A percentile compares a stretch with the other conserved stretches of the same genome.
phyloP scores from a whole-genome alignment of 2,113 vertebrate genomes.

The Capricornis sumatraensis region DNA sequence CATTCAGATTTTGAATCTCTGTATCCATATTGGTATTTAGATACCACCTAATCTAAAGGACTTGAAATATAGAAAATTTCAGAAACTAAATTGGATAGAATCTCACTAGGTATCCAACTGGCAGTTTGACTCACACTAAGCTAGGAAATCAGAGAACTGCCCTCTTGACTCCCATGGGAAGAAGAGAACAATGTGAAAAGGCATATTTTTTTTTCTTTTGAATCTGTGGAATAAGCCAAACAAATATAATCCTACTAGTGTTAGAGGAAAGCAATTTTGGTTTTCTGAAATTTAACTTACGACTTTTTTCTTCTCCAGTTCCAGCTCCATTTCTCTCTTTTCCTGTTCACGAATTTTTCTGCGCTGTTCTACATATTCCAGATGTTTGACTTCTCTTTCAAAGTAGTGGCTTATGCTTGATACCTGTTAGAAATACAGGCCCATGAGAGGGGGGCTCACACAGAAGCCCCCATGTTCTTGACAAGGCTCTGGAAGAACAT shows the following conservation, averaged over 20 bases:
- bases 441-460: background rate
- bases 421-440: slow-evolving; percentile 75
- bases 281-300: slow-evolving; percentile 76
- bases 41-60: background rate
- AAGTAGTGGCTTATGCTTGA: slow-evolving; percentile 82
- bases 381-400: slow-evolving; percentile 84
- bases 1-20: background rate
- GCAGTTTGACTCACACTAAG: background rate
- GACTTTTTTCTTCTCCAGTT: slow-evolving; percentile 73
- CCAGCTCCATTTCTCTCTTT: slow-evolving; percentile 69
- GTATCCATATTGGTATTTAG: background rate
- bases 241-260: background rate
- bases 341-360: slow-evolving; percentile 71
- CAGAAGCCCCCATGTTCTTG: background rate
- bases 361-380: slow-evolving; percentile 81
- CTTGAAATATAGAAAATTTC: background rate
- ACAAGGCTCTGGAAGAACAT: background rate
- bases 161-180: background rate
- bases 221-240: background rate
- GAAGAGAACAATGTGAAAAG: background rate
- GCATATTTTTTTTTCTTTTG: background rate
- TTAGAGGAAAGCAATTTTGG: background rate
- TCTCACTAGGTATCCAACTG: background rate
- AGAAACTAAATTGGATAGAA: background rate
- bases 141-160: background rate